These are phyloP conservation scores for Himalopsyche anomala DNA, from an alignment of 2,888 invertebrate species.

Conservation along the genomic window DNA sequence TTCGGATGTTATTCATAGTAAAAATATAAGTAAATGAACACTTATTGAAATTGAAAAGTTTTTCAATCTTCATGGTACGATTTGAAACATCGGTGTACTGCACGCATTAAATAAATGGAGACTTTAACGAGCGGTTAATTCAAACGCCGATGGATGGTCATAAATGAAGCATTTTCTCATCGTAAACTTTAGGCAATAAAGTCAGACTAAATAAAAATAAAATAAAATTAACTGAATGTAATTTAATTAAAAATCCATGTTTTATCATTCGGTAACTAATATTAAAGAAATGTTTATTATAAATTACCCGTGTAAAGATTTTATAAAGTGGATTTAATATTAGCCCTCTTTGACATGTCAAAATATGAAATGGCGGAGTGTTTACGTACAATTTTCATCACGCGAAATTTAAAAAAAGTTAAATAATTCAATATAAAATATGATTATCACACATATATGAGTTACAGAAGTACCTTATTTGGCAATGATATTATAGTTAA, in stretches of 20 bases:
- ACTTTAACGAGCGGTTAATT: slow-evolving; percentile 6
- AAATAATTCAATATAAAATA: background rate
- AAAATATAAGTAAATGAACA: too few relatives aligned
- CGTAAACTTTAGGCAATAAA: background rate
- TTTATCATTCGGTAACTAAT: too few relatives aligned
- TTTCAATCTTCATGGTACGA: background rate
- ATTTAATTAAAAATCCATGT: too few relatives aligned
- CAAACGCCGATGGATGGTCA: background rate
- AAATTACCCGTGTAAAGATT: too few relatives aligned
- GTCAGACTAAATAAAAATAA: background rate
- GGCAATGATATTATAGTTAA: background rate
- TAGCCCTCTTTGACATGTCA: background rate
- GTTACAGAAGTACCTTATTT: background rate
- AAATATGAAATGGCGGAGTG: slow-evolving; percentile 12
- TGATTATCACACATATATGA: background rate
- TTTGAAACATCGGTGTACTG: background rate
- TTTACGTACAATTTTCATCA: background rate
- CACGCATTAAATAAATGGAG: slow-evolving; percentile 2
- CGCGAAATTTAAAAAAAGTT: background rate
- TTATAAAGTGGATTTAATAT: background rate
- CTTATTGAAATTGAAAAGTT: too few relatives aligned
- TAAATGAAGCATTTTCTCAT: background rate
- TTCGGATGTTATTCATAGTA: too few relatives aligned
- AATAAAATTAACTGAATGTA: background rate
- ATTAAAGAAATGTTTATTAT: too few relatives aligned